Conservation (phyloP, 2,113 vertebrate species). For the Numida meleagris region DNA sequence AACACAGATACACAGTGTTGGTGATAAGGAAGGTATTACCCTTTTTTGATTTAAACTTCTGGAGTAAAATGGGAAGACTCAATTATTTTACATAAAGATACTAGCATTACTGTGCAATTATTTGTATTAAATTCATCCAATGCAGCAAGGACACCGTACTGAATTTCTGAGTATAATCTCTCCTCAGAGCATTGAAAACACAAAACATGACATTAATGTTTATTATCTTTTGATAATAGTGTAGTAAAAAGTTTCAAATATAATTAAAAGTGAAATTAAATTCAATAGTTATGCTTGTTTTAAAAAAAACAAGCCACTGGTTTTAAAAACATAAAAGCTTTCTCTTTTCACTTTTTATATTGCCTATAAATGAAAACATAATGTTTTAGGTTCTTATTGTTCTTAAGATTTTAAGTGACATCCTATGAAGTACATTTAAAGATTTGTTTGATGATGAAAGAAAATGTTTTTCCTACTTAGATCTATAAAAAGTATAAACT, state of each 20-base stretch:
- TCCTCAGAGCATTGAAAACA: not conserved
- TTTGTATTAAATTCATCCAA: not conserved
- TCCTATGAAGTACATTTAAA: not conserved
- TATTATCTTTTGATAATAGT: not conserved
- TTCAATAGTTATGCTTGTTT: not conserved
- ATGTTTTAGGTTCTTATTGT: not conserved
- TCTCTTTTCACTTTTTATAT: not conserved
- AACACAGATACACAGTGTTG: slow-evolving; percentile 70
- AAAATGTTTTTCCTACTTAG: not conserved
- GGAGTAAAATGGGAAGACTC: not conserved
- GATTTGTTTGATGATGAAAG: not conserved
- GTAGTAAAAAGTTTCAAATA: not conserved
- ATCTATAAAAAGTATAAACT: not conserved
- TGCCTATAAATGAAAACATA: not conserved
- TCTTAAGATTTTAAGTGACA: not conserved
- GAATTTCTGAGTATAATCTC: not conserved
- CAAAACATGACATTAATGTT: not conserved
- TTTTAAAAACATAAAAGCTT: not conserved
- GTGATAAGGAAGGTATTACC: slow-evolving; percentile 72
- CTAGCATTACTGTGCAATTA: not conserved
- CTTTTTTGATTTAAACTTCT: not conserved
- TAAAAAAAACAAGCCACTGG: not conserved
- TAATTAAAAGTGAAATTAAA: not conserved
- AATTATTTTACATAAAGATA: not conserved
- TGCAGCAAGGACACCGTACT: not conserved